Conservation (phyloP, 2,113 vertebrate genomes). For the Chloropsis cyanopogon region DNA sequence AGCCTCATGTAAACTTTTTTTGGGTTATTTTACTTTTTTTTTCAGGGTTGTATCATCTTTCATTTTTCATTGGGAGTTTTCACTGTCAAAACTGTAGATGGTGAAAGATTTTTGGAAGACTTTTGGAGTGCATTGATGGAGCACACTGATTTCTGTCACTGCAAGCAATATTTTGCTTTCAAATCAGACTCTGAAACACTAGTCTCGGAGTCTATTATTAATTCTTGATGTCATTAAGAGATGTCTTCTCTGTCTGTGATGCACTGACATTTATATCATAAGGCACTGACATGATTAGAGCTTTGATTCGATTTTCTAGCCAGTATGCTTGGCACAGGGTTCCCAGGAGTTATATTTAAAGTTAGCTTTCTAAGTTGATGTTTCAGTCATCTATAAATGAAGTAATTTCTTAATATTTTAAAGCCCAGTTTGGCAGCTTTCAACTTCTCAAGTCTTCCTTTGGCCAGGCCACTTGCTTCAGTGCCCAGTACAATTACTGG, state of each 20-base stretch:
- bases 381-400: not conserved
- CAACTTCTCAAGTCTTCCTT: not conserved
- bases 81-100: not conserved
- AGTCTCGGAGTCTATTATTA: slow-evolving; percentile 23
- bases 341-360: not conserved
- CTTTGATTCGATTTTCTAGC: not conserved
- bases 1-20: not conserved
- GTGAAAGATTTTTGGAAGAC: not conserved
- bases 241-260: not conserved
- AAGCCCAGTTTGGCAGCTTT: not conserved
- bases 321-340: not conserved
- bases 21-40: not conserved
- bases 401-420: not conserved
- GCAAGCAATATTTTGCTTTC: not conserved
- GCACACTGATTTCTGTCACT: slow-evolving; percentile 23
- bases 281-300: not conserved
- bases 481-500: not conserved
- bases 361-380: not conserved
- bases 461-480: not conserved
- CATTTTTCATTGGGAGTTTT: not conserved
- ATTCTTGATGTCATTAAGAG: slow-evolving; percentile 29
- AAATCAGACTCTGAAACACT: not conserved
- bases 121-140: not conserved
- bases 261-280: slow-evolving; percentile 6
- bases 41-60: not conserved